A percentile compares a stretch with the other conserved stretches of the same genome.
Conservation (phyloP, 2,113 vertebrate genomes). For the Crotalus horridus region DNA sequence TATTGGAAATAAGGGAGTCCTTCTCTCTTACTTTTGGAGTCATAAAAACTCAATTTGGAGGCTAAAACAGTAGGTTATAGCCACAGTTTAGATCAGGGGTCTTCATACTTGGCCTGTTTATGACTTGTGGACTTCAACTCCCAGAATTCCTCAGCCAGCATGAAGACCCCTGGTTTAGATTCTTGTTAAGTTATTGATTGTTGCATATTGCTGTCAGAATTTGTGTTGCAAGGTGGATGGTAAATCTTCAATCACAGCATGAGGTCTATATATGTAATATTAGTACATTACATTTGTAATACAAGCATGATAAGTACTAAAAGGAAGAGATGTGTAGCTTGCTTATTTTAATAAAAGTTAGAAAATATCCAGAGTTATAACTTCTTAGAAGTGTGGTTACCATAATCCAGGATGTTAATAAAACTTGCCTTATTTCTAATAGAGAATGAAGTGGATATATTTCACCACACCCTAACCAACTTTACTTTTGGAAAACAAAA, state of each 20-base stretch:
- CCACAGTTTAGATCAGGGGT: neutral
- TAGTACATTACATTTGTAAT: neutral
- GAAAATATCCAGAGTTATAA: slow-evolving; percentile 40
- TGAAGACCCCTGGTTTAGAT: neutral
- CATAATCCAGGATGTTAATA: slow-evolving; percentile 59
- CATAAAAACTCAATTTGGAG: neutral
- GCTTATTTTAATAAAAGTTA: slow-evolving; percentile 41
- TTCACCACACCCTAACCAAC: slow-evolving; percentile 59
- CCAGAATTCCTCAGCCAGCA: no score
- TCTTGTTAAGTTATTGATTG: neutral
- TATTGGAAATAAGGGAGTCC: neutral
- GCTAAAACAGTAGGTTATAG: neutral
- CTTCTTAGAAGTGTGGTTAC: slow-evolving; percentile 54
- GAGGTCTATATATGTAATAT: neutral
- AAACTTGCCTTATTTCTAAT: slow-evolving; percentile 60
- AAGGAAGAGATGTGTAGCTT: slow-evolving; percentile 45
- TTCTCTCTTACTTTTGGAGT: neutral
- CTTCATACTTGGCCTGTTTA: no score
- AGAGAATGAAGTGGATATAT: slow-evolving; percentile 60
- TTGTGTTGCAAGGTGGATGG: slow-evolving; percentile 26
- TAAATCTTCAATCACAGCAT: slow-evolving; percentile 33
- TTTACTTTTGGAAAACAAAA: slow-evolving; percentile 51
- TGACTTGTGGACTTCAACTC: no score
- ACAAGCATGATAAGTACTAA: neutral
- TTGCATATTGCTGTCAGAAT: slow-evolving; percentile 19